These are phyloP conservation scores for Priocnemis perturbator DNA, from an alignment of 2,888 invertebrate genomes.

Conservation along the genomic window DNA sequence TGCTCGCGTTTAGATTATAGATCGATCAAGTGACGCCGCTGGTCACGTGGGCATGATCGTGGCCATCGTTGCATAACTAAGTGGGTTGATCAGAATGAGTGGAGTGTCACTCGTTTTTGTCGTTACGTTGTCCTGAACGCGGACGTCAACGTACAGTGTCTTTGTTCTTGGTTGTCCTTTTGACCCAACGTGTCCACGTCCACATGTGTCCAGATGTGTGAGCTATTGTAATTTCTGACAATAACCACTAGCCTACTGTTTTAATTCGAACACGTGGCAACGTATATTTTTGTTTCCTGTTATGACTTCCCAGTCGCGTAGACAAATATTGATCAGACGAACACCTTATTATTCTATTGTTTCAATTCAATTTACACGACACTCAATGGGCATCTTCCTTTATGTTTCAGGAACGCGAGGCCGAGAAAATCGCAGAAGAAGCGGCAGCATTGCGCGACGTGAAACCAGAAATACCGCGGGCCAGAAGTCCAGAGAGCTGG, in stretches of 20 bases:
- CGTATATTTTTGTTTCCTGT: too few relatives aligned
- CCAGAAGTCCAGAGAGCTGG: constrained; percentile 69
- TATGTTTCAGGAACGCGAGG: constrained; percentile 65
- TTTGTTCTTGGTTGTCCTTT: constrained; percentile 29
- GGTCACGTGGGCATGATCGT: constrained; percentile 31
- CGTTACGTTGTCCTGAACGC: constrained; percentile 26
- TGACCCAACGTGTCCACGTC: too few relatives aligned
- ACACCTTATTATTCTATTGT: too few relatives aligned
- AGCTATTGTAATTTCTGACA: too few relatives aligned
- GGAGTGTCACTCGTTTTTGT: constrained; percentile 58
- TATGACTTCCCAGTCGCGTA: too few relatives aligned
- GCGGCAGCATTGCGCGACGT: constrained; percentile 63
- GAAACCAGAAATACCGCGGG: constrained; percentile 63
- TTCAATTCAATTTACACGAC: too few relatives aligned
- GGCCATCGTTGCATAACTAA: constrained; percentile 70
- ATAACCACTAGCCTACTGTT: too few relatives aligned
- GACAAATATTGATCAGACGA: too few relatives aligned
- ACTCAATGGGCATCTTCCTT: too few relatives aligned
- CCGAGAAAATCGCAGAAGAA: constrained; percentile 70
- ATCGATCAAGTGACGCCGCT: constrained; percentile 1
- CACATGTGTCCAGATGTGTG: too few relatives aligned
- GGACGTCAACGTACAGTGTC: constrained; percentile 22
- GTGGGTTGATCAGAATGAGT: constrained; percentile 67
- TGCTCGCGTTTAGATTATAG: constrained; percentile 53
- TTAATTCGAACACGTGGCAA: too few relatives aligned